Conservation (phyloP, 2,888 invertebrate genomes). For the Acrobasis suavella region DNA sequence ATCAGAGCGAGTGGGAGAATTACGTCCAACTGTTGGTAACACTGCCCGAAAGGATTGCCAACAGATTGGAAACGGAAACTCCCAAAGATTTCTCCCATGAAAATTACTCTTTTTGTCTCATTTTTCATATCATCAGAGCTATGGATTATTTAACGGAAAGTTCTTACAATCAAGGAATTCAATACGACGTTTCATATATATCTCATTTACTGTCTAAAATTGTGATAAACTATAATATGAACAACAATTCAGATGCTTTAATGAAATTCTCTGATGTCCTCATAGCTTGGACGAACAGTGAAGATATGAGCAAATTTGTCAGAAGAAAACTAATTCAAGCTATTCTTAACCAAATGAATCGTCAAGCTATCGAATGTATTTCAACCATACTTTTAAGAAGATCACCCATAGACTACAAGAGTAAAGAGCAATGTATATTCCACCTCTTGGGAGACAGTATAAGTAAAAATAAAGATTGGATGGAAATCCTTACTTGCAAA, state of each 20-base stretch:
- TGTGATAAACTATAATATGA: conserved; percentile 79
- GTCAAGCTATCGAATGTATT: conserved; percentile 82
- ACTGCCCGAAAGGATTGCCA: conserved; percentile 87
- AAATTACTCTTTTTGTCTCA: conserved; percentile 81
- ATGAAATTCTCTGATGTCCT: conserved; percentile 79
- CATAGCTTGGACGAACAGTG: conserved; percentile 71
- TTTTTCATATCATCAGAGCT: conserved; percentile 83
- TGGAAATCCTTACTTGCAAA: conserved; percentile 79
- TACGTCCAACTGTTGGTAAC: conserved; percentile 85
- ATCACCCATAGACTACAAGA: conserved; percentile 68
- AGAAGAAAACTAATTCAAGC: conserved; percentile 72
- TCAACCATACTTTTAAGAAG: conserved; percentile 80
- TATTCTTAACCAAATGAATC: conserved; percentile 79
- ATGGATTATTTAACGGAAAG: conserved; percentile 83
- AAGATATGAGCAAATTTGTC: conserved; percentile 56
- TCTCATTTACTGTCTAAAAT: conserved; percentile 84
- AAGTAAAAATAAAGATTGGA: conserved; percentile 83
- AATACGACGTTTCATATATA: conserved; percentile 67
- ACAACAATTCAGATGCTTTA: conserved; percentile 69
- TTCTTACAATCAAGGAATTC: conserved; percentile 47
- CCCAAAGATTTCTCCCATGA: conserved; percentile 82
- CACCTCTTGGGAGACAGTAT: conserved; percentile 78
- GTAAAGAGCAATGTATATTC: conserved; percentile 63
- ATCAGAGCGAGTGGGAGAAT: conserved; percentile 68
- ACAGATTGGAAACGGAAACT: conserved; percentile 81